Conservation (phyloP, 2,113 vertebrate species). For the Agapornis roseicollis region DNA sequence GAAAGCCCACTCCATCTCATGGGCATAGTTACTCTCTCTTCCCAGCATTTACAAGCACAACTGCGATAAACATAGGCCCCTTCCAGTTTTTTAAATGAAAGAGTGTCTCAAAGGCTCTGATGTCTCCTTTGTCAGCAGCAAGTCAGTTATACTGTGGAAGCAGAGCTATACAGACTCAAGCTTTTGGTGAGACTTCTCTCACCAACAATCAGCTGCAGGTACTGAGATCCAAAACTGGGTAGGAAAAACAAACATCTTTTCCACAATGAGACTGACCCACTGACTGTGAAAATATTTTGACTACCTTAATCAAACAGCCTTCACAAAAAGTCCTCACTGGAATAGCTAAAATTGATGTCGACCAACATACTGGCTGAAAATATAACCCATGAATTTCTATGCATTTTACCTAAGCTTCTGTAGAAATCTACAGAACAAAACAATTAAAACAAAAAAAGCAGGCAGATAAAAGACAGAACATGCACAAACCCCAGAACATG, state of each 20-base stretch:
- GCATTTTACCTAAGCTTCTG: background rate
- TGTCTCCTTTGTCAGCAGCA: background rate
- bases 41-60: background rate
- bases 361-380: background rate
- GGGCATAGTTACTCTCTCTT: background rate
- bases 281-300: background rate
- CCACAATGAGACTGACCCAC: background rate
- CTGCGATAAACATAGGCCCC: fast-evolving
- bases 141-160: background rate
- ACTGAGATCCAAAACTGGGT: background rate
- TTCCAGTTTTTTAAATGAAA: background rate
- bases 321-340: background rate
- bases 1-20: background rate
- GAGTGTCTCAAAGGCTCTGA: background rate
- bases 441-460: background rate
- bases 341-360: background rate
- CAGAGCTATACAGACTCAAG: fast-evolving
- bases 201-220: background rate
- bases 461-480: background rate
- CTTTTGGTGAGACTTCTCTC: background rate
- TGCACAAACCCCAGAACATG: background rate
- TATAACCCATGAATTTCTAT: fast-evolving
- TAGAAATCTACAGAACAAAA: background rate
- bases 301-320: background rate
- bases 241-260: background rate